phyloP scores from a whole-genome alignment of 2,113 vertebrate species.

The Stegastes partitus region DNA sequence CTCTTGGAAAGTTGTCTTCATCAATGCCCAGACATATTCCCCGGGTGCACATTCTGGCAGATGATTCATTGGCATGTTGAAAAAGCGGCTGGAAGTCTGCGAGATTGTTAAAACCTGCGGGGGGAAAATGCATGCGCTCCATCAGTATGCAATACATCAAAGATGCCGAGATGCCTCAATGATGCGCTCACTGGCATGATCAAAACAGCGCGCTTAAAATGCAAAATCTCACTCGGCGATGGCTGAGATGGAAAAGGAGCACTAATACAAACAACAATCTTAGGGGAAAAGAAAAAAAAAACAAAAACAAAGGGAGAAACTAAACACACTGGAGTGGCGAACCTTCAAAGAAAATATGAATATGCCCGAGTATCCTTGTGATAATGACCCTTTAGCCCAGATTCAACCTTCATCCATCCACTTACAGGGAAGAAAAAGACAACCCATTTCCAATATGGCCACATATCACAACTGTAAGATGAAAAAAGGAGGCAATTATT shows the following conservation, averaged over 20 bases:
- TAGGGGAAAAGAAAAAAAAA: constrained; percentile 14
- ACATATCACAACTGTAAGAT: constrained; percentile 39
- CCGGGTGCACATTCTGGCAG: constrained; percentile 53
- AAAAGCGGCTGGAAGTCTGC: constrained; percentile 69
- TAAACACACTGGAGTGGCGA: not conserved
- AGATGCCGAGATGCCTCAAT: constrained; percentile 67
- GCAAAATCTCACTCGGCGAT: constrained; percentile 49
- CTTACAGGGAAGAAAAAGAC: constrained; percentile 18
- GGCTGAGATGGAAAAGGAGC: constrained; percentile 40
- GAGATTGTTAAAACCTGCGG: constrained; percentile 72
- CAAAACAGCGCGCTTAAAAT: constrained; percentile 75
- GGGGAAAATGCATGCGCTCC: constrained; percentile 51
- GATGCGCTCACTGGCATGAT: constrained; percentile 75
- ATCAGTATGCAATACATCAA: constrained; percentile 79
- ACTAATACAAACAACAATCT: constrained; percentile 63
- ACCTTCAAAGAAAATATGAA: constrained; percentile 57
- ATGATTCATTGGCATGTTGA: constrained; percentile 75
- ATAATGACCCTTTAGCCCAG: constrained; percentile 45
- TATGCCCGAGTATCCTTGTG: constrained; percentile 19
- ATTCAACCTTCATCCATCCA: constrained; percentile 47
- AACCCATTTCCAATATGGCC: constrained; percentile 28
- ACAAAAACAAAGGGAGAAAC: constrained; percentile 30
- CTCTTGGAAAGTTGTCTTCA: constrained; percentile 53
- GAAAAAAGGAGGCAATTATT: constrained; percentile 64
- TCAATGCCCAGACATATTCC: constrained; percentile 60